These are phyloP conservation scores for Mesorhabditis belari DNA, from an alignment of 2,888 invertebrate genomes.

Conservation along the genomic window DNA sequence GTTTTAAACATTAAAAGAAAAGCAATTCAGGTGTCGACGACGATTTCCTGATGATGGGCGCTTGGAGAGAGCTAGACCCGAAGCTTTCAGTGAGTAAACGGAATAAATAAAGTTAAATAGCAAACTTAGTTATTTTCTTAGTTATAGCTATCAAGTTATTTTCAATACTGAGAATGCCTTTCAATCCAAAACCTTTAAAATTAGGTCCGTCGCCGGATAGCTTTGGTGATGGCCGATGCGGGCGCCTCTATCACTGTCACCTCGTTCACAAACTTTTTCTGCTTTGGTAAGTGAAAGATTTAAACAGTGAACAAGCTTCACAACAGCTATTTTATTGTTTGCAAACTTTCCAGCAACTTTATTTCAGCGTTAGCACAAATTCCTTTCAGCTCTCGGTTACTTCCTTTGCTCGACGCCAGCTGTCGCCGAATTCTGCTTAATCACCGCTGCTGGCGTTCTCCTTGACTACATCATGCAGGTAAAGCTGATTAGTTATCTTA, in stretches of 20 bases:
- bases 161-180: no score
- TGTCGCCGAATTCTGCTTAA: conserved; percentile 50
- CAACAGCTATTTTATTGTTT: background rate
- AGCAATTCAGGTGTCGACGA: conserved; percentile 43
- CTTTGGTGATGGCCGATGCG: conserved; percentile 50
- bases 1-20: background rate
- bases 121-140: no score
- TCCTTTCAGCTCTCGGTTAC: conserved; percentile 44
- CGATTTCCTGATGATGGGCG: conserved; percentile 50
- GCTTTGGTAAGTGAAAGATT: conserved; percentile 32
- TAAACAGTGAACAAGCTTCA: background rate
- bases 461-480: conserved; percentile 49
- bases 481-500: background rate
- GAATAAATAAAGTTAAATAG: no score
- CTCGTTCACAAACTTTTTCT: conserved; percentile 52
- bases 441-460: conserved; percentile 48
- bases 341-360: background rate
- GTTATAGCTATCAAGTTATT: no score
- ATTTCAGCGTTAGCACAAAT: background rate
- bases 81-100: conserved; percentile 15
- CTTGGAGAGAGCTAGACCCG: conserved; percentile 49
- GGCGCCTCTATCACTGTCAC: conserved; percentile 52
- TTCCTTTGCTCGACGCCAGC: conserved; percentile 51
- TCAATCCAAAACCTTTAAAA: background rate
- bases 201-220: conserved; percentile 28